Base-by-base conservation (phyloP, 1,140 invertebrate genomes). In the Sarcophaga peregrina region DNA sequence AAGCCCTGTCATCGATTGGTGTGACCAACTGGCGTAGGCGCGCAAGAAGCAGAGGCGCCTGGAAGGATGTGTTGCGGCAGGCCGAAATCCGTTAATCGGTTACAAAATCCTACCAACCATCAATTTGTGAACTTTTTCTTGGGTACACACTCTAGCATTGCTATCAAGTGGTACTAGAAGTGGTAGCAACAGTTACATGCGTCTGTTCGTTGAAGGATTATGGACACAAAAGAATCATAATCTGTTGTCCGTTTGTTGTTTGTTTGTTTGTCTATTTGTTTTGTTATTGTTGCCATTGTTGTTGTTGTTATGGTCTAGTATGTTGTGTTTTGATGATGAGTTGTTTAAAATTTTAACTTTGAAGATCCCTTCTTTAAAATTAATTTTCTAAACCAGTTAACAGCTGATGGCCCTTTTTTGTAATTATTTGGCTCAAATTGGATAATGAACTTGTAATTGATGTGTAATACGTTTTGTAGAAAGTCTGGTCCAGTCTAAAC, bases 221-320 rank as follows among this genome's bases (percentile, higher is more conserved):
- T 68, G n/a, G 58, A 68, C 58, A 68, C 58, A 68, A 68, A 68
- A 68, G 58, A 68, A 15, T 68, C 58, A 68, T 68, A 68, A 68
- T 17, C 58, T 68, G 58, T 68, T 68, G 58, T 8, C 52, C 11
- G 52, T 58, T 54, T 58, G 52, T 58, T 58, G n/a, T n/a, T n/a
- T 58, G 52, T 58, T 68, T 68, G 58, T 68, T 20, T n/a, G n/a
- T n/a, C n/a, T n/a, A n/a, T n/a, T n/a, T n/a, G n/a, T n/a, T n/a
- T n/a, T n/a, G n/a, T n/a, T n/a, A n/a, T n/a, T n/a, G n/a, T n/a
- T n/a, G n/a, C n/a, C n/a, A n/a, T n/a, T n/a, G n/a, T n/a, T n/a
- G n/a, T n/a, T n/a, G n/a, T n/a, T n/a, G n/a, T n/a, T n/a, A n/a
- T n/a, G n/a, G n/a, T n/a, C n/a, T n/a, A n/a, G n/a, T n/a, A n/a